A percentile compares a stretch with the other conserved stretches of the same genome.
Evolutionary conservation across 2,888 invertebrate species (phyloP).

Genomic region (Cinara cedri): DNA sequence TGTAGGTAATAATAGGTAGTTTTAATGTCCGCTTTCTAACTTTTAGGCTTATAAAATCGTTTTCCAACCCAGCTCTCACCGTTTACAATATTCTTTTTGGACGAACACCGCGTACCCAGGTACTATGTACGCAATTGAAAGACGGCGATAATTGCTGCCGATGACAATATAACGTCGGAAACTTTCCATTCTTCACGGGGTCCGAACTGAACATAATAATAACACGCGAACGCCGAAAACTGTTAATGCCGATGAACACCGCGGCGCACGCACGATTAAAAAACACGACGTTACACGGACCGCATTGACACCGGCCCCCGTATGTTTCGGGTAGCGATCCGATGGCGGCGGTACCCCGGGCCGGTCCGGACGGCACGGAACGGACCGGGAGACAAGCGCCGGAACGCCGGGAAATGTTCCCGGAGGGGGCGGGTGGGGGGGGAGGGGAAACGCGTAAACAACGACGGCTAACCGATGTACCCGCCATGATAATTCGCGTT

Average conservation of each 20-base stretch:
- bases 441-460: too few relatives aligned
- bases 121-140: slow-evolving; percentile 10
- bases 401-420: too few relatives aligned
- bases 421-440: too few relatives aligned
- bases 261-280: too few relatives aligned
- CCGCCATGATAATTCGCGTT: too few relatives aligned
- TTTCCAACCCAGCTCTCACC: slow-evolving; percentile 36
- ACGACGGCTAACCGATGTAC: too few relatives aligned
- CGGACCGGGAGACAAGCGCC: too few relatives aligned
- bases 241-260: background rate
- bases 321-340: too few relatives aligned
- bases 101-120: slow-evolving; percentile 21
- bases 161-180: slow-evolving; percentile 27
- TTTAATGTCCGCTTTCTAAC: slow-evolving; percentile 36
- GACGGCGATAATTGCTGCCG: slow-evolving; percentile 15
- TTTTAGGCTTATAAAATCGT: slow-evolving; percentile 14
- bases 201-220: slow-evolving; percentile 10
- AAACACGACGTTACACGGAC: too few relatives aligned
- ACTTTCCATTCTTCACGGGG: slow-evolving; percentile 40
- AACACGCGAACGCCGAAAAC: background rate
- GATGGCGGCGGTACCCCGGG: too few relatives aligned
- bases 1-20: slow-evolving; percentile 9
- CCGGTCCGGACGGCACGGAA: too few relatives aligned
- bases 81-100: slow-evolving; percentile 33
- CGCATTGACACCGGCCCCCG: too few relatives aligned